phyloP scores from a whole-genome alignment of 2,113 vertebrate species.

The Ageneiosus marmoratus region DNA sequence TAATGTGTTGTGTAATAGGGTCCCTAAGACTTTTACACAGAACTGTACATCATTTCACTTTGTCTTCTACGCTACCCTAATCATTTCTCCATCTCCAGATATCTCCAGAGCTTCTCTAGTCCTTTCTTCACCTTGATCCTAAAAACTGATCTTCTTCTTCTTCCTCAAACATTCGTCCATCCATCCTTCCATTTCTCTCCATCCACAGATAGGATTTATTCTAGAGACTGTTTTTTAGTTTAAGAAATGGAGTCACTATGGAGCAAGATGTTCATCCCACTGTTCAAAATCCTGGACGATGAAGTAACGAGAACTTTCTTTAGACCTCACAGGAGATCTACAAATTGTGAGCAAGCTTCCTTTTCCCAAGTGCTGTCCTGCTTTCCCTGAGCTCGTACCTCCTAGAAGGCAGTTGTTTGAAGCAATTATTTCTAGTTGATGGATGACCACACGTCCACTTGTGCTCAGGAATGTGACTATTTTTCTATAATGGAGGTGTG shows the following conservation, averaged over 20 bases:
- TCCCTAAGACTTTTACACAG: too few species aligned
- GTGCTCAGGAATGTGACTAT: slow-evolving; percentile 24
- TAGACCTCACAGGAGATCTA: background rate
- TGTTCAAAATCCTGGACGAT: background rate
- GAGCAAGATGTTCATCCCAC: background rate
- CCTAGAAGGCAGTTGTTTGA: slow-evolving; percentile 43
- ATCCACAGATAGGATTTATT: background rate
- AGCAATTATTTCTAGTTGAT: slow-evolving; percentile 22
- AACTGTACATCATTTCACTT: background rate
- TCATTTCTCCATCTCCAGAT: background rate
- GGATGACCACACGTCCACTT: slow-evolving; percentile 17
- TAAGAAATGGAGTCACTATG: background rate
- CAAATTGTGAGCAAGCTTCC: background rate
- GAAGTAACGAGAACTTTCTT: background rate
- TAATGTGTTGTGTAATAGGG: too few species aligned
- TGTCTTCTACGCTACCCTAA: too few species aligned
- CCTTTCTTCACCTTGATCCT: background rate
- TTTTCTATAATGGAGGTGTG: slow-evolving; percentile 1
- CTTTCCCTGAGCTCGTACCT: background rate
- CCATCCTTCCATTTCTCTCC: background rate
- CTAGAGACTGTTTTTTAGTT: background rate
- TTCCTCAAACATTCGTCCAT: background rate
- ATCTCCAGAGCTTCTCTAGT: background rate
- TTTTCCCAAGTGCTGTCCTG: background rate
- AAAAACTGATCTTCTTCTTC: background rate